phyloP scores from a whole-genome alignment of 2,113 vertebrate species.

The Syrmaticus mikado region DNA sequence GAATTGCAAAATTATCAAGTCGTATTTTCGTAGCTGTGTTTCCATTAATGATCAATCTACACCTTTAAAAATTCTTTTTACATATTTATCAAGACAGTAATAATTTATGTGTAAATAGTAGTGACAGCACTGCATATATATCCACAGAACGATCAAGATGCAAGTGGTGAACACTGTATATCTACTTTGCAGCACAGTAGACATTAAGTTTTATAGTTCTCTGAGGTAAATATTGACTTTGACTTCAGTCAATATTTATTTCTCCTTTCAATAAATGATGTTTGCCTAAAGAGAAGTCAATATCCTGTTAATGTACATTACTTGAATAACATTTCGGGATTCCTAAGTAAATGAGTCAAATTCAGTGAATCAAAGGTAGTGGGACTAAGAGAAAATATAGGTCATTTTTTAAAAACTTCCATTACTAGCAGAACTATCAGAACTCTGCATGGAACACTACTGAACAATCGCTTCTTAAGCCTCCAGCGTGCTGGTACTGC shows the following conservation, averaged over 20 bases:
- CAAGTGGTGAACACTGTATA: not conserved
- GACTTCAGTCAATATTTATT: slow-evolving; percentile 63
- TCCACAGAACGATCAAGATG: not conserved
- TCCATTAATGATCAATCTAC: not conserved
- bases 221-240: slow-evolving; percentile 51
- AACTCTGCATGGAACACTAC: not conserved
- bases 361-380: slow-evolving; percentile 26
- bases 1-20: not conserved
- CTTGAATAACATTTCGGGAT: slow-evolving; percentile 53
- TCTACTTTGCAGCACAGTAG: slow-evolving; percentile 44
- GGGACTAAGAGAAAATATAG: not conserved
- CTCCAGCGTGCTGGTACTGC: not conserved
- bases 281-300: slow-evolving; percentile 64
- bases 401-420: not conserved
- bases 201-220: slow-evolving; percentile 35
- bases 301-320: slow-evolving; percentile 60
- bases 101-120: not conserved
- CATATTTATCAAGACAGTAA: not conserved
- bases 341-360: slow-evolving; percentile 55
- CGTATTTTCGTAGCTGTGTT: not conserved
- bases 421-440: not conserved
- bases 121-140: not conserved
- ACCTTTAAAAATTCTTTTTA: not conserved
- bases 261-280: slow-evolving; percentile 57
- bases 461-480: not conserved